These are phyloP conservation scores for Chironomus striatipennis DNA, from an alignment of 1,140 invertebrate species.

Conservation along the genomic window DNA sequence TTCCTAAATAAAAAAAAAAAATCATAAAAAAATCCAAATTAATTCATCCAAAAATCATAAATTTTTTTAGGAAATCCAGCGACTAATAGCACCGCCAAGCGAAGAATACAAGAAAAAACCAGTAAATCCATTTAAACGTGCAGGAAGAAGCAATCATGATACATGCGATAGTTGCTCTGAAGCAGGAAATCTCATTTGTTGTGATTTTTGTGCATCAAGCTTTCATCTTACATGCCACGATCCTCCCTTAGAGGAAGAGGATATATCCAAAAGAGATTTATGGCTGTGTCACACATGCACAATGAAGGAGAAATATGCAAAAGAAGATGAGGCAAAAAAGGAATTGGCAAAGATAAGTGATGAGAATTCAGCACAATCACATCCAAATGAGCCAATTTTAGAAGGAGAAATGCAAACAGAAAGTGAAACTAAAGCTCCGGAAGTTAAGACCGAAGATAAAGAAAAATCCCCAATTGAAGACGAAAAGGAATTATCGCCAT, in stretches of 20 bases:
- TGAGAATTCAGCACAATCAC: too few species aligned
- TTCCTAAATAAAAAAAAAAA: neutral
- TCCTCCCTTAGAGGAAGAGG: slow-evolving; percentile 64
- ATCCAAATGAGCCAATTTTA: too few species aligned
- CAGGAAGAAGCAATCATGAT: slow-evolving; percentile 78
- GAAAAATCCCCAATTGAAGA: slow-evolving; percentile 58
- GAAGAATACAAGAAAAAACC: neutral
- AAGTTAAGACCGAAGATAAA: slow-evolving; percentile 28
- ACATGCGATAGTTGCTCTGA: slow-evolving; percentile 86
- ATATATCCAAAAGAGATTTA: slow-evolving; percentile 77
- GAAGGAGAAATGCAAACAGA: too few species aligned
- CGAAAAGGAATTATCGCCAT: slow-evolving; percentile 45
- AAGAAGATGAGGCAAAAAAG: neutral
- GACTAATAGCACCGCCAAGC: neutral
- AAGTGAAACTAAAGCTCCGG: neutral
- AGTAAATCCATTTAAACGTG: slow-evolving; percentile 46
- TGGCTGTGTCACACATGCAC: slow-evolving; percentile 83
- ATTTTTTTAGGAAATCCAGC: neutral
- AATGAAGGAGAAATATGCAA: slow-evolving; percentile 33
- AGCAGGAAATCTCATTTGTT: slow-evolving; percentile 91
- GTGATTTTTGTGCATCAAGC: slow-evolving; percentile 87
- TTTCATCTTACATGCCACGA: slow-evolving; percentile 93
- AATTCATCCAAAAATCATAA: too few species aligned
- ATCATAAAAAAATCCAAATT: neutral
- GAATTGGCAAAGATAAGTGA: neutral